Base-by-base conservation (phyloP, 2,888 invertebrate genomes). In the Lordiphosa fenestrarum region DNA sequence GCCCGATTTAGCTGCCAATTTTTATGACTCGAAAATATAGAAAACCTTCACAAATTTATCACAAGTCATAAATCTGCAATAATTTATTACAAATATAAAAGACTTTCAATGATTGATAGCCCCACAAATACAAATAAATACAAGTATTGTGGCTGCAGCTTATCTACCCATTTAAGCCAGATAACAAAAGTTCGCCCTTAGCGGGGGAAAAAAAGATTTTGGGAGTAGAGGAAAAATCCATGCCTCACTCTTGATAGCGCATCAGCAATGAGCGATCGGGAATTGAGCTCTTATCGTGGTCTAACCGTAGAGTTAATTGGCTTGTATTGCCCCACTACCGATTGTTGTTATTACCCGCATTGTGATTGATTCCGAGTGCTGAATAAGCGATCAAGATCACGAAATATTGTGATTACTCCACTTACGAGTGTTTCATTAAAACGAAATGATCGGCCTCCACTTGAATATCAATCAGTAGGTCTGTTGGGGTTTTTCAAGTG, bases 311-410 rank as follows among this genome's bases (percentile, higher is more conserved):
- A 58, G 61, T 65, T 80, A 83, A 83, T 80, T 84, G 69, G 33
- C 59, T 78, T 69, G 53, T 64, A 68, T 68, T 69, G 69, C 56
- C 49, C 56, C 52, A 48, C 40, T 58, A 53, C 35, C 51, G 46
- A 58, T 57, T 52, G 52, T 35, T 59, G 49, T 65, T 64, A 60
- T 71, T 67, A 53, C 30, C 30, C 30, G 64, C 61, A 76, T 85
- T 71, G 71, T 85, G 84, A 81, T 81, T 85, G 77, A 85, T 85
- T 73, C 63, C 65, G 56, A 58, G 73, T 76, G 50, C 61, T 66
- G 59, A 81, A 63, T 39, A 44, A 36, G 44, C 51, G 63, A 76
- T 71, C 66, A 52, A 44, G 61, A 84, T 84, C 71, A 64, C 38
- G 53, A 33, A 53, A 63, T 50, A 37, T 48, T 50, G 58, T 70